A percentile compares a stretch with the other conserved stretches of the same genome.
phyloP scores from a whole-genome alignment of 2,888 invertebrate species.

The Ferrisia virgata region DNA sequence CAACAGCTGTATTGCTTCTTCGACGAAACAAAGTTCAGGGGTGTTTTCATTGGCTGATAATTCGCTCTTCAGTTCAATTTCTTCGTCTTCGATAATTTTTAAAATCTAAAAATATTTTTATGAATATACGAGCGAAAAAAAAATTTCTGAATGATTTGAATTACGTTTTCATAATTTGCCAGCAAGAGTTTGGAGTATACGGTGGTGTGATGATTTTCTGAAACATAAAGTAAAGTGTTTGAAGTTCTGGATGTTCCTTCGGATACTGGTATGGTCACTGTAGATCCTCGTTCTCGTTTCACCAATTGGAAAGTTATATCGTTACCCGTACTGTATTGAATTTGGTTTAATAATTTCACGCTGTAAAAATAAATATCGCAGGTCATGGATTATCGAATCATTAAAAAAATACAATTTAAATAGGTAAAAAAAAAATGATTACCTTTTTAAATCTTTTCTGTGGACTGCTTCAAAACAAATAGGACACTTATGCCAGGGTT shows the following conservation, averaged over 20 bases:
- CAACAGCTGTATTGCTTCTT: slow-evolving; percentile 74
- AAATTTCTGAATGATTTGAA: neutral
- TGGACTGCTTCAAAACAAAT: slow-evolving; percentile 84
- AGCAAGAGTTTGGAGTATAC: slow-evolving; percentile 75
- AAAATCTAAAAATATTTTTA: slow-evolving; percentile 55
- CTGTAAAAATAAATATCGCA: slow-evolving; percentile 55
- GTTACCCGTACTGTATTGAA: slow-evolving; percentile 62
- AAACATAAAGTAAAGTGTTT: slow-evolving; percentile 53
- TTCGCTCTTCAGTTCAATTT: slow-evolving; percentile 60
- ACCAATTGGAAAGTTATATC: slow-evolving; percentile 77
- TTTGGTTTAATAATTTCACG: slow-evolving; percentile 60
- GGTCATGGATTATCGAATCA: neutral
- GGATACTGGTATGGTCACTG: slow-evolving; percentile 59
- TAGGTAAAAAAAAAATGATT: neutral
- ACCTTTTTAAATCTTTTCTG: slow-evolving; percentile 80
- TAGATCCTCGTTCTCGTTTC: slow-evolving; percentile 66
- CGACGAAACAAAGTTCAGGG: slow-evolving; percentile 81
- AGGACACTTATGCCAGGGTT: slow-evolving; percentile 80
- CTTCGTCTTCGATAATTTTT: slow-evolving; percentile 72
- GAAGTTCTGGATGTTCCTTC: slow-evolving; percentile 51
- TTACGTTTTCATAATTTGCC: slow-evolving; percentile 66
- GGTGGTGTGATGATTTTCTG: slow-evolving; percentile 58
- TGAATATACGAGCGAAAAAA: neutral
- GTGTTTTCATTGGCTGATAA: slow-evolving; percentile 65
- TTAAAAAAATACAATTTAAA: neutral